Evolutionary conservation across 2,888 invertebrate species (phyloP).

Genomic region (Lagria hirta): DNA sequence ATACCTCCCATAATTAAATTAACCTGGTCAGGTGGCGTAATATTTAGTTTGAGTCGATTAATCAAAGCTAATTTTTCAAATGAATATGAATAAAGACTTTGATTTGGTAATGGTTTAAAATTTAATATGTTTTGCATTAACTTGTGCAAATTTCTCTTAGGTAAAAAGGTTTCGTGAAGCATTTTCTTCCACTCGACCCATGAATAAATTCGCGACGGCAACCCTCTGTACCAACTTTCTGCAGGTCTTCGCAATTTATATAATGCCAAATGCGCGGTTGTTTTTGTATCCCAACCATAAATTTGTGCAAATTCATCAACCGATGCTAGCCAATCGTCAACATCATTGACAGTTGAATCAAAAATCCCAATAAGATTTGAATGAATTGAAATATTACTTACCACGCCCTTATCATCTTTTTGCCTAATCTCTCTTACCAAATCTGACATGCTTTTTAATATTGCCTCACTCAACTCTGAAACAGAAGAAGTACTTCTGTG

Average conservation of each 20-base stretch:
- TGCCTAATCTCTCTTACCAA: too few species aligned
- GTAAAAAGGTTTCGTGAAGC: conserved; percentile 11
- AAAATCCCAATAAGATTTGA: conserved; percentile 14
- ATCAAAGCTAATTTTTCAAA: conserved; percentile 15
- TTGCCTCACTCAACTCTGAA: too few species aligned
- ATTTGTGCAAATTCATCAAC: conserved; percentile 24
- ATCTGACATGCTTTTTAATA: too few species aligned
- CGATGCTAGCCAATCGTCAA: conserved; percentile 8
- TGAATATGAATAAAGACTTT: conserved; percentile 13
- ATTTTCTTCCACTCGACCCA: conserved; percentile 19
- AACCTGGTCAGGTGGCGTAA: conserved; percentile 1
- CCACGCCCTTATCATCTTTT: neutral
- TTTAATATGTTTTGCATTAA: conserved; percentile 4
- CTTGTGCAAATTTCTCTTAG: conserved; percentile 13
- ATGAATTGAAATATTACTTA: neutral
- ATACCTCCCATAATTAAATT: conserved; percentile 11
- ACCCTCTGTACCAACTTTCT: conserved; percentile 18
- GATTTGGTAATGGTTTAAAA: neutral
- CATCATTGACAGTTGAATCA: conserved; percentile 10
- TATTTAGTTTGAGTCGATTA: conserved; percentile 9
- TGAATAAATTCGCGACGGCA: conserved; percentile 13
- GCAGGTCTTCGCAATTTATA: conserved; percentile 18
- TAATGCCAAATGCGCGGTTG: conserved; percentile 15
- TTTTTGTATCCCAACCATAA: conserved; percentile 15
- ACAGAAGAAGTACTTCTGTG: too few species aligned